phyloP scores from a whole-genome alignment of 2,113 vertebrate genomes.

The Cyanocitta stelleri region DNA sequence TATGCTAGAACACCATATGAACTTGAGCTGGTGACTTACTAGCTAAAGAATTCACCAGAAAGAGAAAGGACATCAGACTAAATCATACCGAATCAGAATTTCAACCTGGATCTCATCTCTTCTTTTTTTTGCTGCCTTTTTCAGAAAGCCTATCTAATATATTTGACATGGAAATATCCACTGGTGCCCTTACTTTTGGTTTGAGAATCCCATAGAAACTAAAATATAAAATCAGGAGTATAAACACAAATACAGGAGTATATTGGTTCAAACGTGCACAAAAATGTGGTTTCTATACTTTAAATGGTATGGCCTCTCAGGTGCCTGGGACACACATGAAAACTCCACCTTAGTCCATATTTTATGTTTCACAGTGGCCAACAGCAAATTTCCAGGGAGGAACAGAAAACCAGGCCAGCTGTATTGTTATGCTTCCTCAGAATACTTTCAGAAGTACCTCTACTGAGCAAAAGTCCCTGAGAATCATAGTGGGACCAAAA shows the following conservation, averaged over 20 bases:
- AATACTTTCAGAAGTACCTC: background rate
- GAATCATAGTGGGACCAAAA: background rate
- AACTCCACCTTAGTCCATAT: background rate
- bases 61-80: background rate
- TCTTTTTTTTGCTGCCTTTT: background rate
- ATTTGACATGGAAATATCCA: background rate
- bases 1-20: background rate
- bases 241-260: background rate
- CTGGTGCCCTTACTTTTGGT: background rate
- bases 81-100: background rate
- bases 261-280: fast-evolving
- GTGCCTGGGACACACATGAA: background rate
- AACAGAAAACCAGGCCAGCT: background rate
- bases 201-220: background rate
- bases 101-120: background rate
- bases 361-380: background rate
- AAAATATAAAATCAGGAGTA: background rate
- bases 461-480: background rate
- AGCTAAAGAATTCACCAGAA: conserved; percentile 7
- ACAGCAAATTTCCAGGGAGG: background rate
- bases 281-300: background rate
- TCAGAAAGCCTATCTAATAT: background rate
- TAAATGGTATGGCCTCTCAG: background rate
- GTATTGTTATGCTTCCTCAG: background rate
- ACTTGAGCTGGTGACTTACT: conserved; percentile 11